Conservation (phyloP, 2,113 vertebrate genomes). For the Papio anubis region DNA sequence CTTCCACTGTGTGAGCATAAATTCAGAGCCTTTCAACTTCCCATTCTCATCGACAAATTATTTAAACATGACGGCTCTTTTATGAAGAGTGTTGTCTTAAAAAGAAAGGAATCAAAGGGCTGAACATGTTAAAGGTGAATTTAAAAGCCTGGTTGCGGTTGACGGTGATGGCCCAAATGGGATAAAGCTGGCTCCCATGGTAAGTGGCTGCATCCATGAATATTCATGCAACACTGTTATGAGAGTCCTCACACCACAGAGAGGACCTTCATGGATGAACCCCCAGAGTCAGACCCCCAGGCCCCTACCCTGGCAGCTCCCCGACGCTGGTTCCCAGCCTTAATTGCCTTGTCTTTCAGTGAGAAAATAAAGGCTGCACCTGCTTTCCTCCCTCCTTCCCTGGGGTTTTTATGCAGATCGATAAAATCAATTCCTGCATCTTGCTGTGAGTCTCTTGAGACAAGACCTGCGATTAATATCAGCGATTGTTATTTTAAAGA, state of each 20-base stretch:
- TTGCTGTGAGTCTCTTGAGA: background rate
- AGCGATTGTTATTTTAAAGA: background rate
- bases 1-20: background rate
- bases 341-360: background rate
- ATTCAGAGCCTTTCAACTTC: background rate
- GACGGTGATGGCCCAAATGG: no score
- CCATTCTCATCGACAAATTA: background rate
- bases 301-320: no score
- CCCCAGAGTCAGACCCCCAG: background rate
- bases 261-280: no score
- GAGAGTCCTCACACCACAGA: no score
- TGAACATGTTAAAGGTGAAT: background rate
- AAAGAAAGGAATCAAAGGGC: background rate
- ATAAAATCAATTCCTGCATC: background rate
- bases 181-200: background rate
- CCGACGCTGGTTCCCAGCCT: background rate
- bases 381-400: no score
- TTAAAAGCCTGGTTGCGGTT: background rate
- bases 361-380: background rate
- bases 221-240: background rate
- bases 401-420: background rate
- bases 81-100: background rate
- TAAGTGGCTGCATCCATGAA: background rate
- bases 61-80: background rate
- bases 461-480: background rate